Evolutionary conservation across 1,140 invertebrate genomes (phyloP).

Genomic region (Trypoxylus dichotomus): DNA sequence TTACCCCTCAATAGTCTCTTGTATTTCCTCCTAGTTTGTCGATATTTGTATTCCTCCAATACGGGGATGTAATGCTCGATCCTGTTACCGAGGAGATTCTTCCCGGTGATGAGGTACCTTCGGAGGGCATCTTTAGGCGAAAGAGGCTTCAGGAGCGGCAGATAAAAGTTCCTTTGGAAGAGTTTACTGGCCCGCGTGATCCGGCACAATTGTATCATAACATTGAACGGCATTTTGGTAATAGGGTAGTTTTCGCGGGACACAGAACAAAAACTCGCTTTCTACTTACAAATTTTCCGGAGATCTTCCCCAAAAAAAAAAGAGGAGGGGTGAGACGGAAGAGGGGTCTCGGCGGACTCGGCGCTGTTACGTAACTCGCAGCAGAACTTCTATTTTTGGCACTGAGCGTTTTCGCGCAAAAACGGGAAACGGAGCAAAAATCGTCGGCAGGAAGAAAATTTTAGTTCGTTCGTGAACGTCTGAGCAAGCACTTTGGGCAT

Average conservation of each 20-base stretch:
- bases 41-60: slow-evolving; percentile 61
- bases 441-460: background rate
- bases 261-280: background rate
- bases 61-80: slow-evolving; percentile 74
- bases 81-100: slow-evolving; percentile 53
- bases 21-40: slow-evolving; percentile 41
- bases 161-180: slow-evolving; percentile 80
- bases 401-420: background rate
- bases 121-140: slow-evolving; percentile 78
- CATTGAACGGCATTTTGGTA: slow-evolving; percentile 49
- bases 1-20: slow-evolving; percentile 41
- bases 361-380: background rate
- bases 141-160: slow-evolving; percentile 77
- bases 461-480: background rate
- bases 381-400: background rate
- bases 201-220: slow-evolving; percentile 70
- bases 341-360: background rate
- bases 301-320: no score
- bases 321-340: no score
- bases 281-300: background rate
- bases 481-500: background rate
- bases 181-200: slow-evolving; percentile 79
- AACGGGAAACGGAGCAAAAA: background rate
- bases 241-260: background rate
- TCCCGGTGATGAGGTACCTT: slow-evolving; percentile 48